Percentiles rank a stretch among this genome's conserved stretches.
Evolutionary conservation across 2,797 vertebrate genomes (phyloP).

Genomic region (Gastrophryne carolinensis): DNA sequence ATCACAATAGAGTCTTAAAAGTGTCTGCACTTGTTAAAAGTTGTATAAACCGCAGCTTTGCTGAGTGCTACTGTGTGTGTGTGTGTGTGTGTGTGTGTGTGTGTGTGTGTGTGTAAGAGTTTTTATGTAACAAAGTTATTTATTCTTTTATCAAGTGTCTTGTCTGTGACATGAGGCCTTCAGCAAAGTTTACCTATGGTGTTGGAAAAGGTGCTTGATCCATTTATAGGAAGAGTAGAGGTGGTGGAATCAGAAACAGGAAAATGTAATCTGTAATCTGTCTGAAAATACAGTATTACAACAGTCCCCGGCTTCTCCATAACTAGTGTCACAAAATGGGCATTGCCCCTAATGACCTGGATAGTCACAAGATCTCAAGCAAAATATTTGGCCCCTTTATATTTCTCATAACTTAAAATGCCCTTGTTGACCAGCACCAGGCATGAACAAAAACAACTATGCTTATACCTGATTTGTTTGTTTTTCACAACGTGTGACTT

Average conservation of each 20-base stretch:
- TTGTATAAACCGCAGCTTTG: constrained; percentile 33
- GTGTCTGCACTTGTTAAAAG: constrained; percentile 36
- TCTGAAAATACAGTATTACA: not conserved
- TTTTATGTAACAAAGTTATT: constrained; percentile 21
- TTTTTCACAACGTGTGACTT: too few relatives aligned
- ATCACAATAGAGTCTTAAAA: constrained; percentile 32
- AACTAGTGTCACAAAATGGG: too few relatives aligned
- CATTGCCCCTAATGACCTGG: too few relatives aligned
- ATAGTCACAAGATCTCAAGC: too few relatives aligned
- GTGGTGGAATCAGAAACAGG: too few relatives aligned
- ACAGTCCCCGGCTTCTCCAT: not conserved
- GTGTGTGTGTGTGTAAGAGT: constrained; percentile 9
- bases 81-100: constrained; percentile 8
- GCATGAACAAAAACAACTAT: too few relatives aligned
- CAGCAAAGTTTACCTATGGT: constrained; percentile 4
- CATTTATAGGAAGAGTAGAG: not conserved
- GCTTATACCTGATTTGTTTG: too few relatives aligned
- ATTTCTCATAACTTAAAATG: too few relatives aligned
- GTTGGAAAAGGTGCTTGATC: constrained; percentile 13
- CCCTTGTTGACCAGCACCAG: too few relatives aligned
- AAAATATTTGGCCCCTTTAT: too few relatives aligned
- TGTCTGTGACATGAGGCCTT: constrained; percentile 21
- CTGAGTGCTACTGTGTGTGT: constrained; percentile 28
- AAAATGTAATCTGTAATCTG: not conserved
- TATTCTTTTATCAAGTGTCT: constrained; percentile 26